Base-by-base conservation (phyloP, 2,888 invertebrate genomes). In the Drepanosiphum platanoidis region DNA sequence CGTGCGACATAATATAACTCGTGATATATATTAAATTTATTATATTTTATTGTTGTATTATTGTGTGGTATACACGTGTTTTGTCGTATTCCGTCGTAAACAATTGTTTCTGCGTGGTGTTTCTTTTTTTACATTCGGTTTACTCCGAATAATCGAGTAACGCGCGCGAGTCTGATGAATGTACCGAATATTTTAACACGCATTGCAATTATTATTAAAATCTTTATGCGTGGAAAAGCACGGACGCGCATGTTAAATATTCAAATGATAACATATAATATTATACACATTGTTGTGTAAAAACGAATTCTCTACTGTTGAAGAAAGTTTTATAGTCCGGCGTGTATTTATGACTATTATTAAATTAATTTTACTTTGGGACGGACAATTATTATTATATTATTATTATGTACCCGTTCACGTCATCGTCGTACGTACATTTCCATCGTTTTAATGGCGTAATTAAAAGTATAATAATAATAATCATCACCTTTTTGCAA, bases 191-290 rank as follows among this genome's bases (percentile, higher is more conserved):
- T 15, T 15, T n/a, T 32, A 46, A 13, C 22, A 32, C 18, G 32
- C 22, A 64, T 32, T 22, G 11, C n/a, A n/a, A n/a, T n/a, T 32
- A n/a, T 79, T 46, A 66, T 79, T 79, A 46, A 79, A 66, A 66
- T 66, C 42, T 13, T 66, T 79, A 79, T 68, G 79, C 79, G 46
- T 68, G 79, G n/a, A 79, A 79, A 79, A 66, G n/a, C 46, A 66
- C 15, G 66, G 79, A 68, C 46, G 79, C 66, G 66, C 79, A 42
- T 18, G n/a, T 66, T 79, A 79, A 66, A 34, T 66, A 68, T 78
- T 66, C 30, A 66, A 42, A 66, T 78, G n/a, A n/a, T n/a, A n/a
- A n/a, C n/a, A n/a, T n/a, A n/a, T n/a, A n/a, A n/a, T n/a, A n/a
- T n/a, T 78, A 66, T 39, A 52, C 58, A 42, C 18, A 74, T 30